Evolutionary conservation across 2,113 vertebrate species (phyloP).

Genomic region (Galeopterus variegatus): DNA sequence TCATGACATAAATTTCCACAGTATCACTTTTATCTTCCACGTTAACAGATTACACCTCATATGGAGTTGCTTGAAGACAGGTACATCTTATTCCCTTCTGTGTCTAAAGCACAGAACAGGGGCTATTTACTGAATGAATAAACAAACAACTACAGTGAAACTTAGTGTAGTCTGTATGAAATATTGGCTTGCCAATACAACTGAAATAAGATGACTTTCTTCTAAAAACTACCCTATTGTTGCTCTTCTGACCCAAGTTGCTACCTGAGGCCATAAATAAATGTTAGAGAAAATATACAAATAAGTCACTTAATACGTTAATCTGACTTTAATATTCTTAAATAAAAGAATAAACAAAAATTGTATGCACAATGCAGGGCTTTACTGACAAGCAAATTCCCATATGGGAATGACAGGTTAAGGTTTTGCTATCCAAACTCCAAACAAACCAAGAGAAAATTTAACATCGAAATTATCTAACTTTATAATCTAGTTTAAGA

Average conservation of each 20-base stretch:
- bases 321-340: not conserved
- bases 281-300: not conserved
- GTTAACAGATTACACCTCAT: conserved; percentile 24
- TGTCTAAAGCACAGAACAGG: not conserved
- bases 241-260: conserved; percentile 23
- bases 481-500: conserved; percentile 13
- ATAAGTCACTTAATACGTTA: not conserved
- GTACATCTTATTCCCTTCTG: not conserved
- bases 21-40: not conserved
- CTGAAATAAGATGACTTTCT: conserved; percentile 19
- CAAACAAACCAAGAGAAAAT: not conserved
- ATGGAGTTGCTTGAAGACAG: conserved; percentile 4
- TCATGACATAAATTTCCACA: conserved; percentile 38
- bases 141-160: conserved; percentile 6
- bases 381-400: conserved; percentile 47
- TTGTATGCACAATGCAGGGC: not conserved
- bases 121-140: not conserved
- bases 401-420: not conserved
- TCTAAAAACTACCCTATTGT: not conserved
- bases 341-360: conserved; percentile 30
- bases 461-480: not conserved
- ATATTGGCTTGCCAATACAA: not conserved
- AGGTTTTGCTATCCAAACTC: not conserved
- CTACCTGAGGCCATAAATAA: conserved; percentile 9
- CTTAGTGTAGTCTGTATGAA: not conserved